Percentiles rank a stretch among this genome's conserved stretches.
These are phyloP conservation scores for Drosophila vallismaia DNA, from an alignment of 2,888 invertebrate genomes.

Conservation along the genomic window DNA sequence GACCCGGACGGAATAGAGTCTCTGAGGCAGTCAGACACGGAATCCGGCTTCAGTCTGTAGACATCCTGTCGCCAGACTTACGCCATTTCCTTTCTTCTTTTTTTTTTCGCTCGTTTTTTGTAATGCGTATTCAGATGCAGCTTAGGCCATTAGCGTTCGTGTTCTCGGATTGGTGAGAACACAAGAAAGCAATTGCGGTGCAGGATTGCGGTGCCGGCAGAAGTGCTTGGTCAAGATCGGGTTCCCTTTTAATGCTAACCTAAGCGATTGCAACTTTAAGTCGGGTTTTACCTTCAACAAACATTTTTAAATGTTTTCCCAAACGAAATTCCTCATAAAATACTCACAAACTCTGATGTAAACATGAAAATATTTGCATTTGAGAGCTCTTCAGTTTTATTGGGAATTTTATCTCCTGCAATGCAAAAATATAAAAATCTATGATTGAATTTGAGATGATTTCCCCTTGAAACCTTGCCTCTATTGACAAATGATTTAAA, in stretches of 20 bases:
- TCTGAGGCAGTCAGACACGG: slow-evolving; percentile 17
- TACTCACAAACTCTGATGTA: too few relatives aligned
- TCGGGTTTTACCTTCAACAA: neutral
- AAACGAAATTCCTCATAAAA: neutral
- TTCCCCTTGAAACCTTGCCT: neutral
- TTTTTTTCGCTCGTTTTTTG: neutral
- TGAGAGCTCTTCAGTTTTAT: neutral
- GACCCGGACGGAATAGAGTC: slow-evolving; percentile 23
- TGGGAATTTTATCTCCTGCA: neutral
- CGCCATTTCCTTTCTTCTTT: neutral
- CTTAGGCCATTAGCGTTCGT: slow-evolving; percentile 40
- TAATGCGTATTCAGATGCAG: slow-evolving; percentile 27
- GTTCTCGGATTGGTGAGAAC: slow-evolving; percentile 32
- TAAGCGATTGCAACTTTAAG: neutral
- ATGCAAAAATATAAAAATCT: too few relatives aligned
- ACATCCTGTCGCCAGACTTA: slow-evolving; percentile 39
- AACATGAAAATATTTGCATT: neutral
- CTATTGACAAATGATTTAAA: slow-evolving; percentile 13
- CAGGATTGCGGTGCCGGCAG: slow-evolving; percentile 11
- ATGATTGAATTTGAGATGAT: too few relatives aligned
- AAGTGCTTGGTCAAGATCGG: slow-evolving; percentile 15
- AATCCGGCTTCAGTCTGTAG: slow-evolving; percentile 28
- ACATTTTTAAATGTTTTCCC: neutral
- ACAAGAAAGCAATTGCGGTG: slow-evolving; percentile 32
- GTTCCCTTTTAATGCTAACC: too few relatives aligned